These are phyloP conservation scores for Lingula anatina DNA, from an alignment of 2,888 invertebrate species.

Conservation along the genomic window DNA sequence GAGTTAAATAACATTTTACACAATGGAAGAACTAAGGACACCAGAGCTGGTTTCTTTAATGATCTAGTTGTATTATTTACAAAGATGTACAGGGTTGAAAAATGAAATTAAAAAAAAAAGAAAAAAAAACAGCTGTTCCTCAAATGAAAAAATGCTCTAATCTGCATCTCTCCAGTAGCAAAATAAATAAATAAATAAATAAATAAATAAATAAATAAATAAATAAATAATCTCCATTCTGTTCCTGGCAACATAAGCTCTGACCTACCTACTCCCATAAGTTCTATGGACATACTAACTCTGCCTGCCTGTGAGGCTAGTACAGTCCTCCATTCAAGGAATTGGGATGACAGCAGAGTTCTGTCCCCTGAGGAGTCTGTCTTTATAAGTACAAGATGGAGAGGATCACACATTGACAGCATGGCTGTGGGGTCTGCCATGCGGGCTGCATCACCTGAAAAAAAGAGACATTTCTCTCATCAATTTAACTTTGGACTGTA, in stretches of 20 bases:
- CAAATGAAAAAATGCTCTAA: neutral
- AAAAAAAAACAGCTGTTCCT: too few species aligned
- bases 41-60: too few species aligned
- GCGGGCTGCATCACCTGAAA: slow-evolving; percentile 38
- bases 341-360: slow-evolving; percentile 44
- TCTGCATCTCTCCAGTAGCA: neutral
- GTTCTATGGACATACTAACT: slow-evolving; percentile 35
- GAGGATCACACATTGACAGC: slow-evolving; percentile 43
- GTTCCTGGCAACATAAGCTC: neutral
- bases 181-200: neutral
- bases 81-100: too few species aligned
- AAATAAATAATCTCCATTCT: neutral
- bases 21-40: too few species aligned
- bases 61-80: too few species aligned
- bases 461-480: too few species aligned
- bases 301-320: slow-evolving; percentile 31
- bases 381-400: slow-evolving; percentile 47
- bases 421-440: slow-evolving; percentile 42
- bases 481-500: too few species aligned
- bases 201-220: neutral
- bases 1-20: too few species aligned
- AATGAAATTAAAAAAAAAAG: too few species aligned
- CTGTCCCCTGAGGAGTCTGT: slow-evolving; percentile 44
- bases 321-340: slow-evolving; percentile 48
- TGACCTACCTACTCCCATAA: slow-evolving; percentile 45